Evolutionary conservation across 1,140 invertebrate species (phyloP).

Genomic region (Pseudomyrmex concolor): DNA sequence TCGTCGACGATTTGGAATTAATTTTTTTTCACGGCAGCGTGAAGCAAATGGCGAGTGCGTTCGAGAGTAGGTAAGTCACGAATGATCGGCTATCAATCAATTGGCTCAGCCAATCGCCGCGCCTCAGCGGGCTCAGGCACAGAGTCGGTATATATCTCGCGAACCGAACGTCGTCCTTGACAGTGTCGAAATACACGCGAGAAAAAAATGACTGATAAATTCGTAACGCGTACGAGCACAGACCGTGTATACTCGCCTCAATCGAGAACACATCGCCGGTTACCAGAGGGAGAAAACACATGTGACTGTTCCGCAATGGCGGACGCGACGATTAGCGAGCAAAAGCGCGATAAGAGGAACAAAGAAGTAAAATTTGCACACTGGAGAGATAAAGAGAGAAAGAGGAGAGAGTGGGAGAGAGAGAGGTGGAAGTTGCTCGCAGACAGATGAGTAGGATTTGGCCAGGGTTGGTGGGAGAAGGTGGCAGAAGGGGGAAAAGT

Average conservation of each 20-base stretch:
- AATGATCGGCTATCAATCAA: slow-evolving; percentile 41
- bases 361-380: slow-evolving; percentile 21
- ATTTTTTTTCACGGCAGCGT: slow-evolving; percentile 36
- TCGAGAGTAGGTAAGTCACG: slow-evolving; percentile 34
- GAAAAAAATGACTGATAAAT: slow-evolving; percentile 38
- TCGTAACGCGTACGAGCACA: not conserved
- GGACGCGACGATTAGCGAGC: slow-evolving; percentile 31
- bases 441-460: slow-evolving; percentile 8
- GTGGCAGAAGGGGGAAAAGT: slow-evolving; percentile 57
- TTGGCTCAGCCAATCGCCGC: slow-evolving; percentile 41
- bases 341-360: not conserved
- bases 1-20: not conserved
- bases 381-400: slow-evolving; percentile 17
- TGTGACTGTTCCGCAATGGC: not conserved
- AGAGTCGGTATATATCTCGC: slow-evolving; percentile 36
- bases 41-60: slow-evolving; percentile 6
- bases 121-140: slow-evolving; percentile 34
- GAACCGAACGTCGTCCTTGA: not conserved
- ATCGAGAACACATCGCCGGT: no score
- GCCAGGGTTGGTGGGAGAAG: slow-evolving; percentile 30
- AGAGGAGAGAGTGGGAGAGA: slow-evolving; percentile 11
- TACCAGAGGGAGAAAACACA: not conserved
- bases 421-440: slow-evolving; percentile 52
- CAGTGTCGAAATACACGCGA: slow-evolving; percentile 29
- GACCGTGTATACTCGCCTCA: not conserved